Percentiles rank a stretch among this genome's conserved stretches.
Conservation (phyloP, 1,140 invertebrate species). For the Drosophila tropicalis region DNA sequence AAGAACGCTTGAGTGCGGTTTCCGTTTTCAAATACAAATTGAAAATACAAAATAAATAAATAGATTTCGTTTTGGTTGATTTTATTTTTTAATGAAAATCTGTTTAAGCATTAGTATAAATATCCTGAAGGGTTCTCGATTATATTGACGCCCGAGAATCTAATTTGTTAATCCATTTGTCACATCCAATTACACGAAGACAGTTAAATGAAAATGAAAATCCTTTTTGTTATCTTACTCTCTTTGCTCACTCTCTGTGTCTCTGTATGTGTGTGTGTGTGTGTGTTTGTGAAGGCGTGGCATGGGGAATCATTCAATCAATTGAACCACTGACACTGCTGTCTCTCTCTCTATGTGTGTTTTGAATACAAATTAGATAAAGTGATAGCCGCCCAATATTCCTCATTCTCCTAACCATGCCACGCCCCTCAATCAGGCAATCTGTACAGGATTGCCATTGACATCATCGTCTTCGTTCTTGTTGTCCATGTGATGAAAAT, state of each 20-base stretch:
- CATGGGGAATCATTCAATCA: constrained; percentile 68
- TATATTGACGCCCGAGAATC: constrained; percentile 1
- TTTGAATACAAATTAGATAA: constrained; percentile 79
- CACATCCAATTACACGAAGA: constrained; percentile 66
- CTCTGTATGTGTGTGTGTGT: not conserved
- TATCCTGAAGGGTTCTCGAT: not conserved
- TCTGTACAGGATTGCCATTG: constrained; percentile 23
- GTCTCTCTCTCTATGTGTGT: constrained; percentile 36
- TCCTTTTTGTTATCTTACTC: constrained; percentile 5
- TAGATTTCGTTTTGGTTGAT: not conserved
- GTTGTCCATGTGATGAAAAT: constrained; percentile 49
- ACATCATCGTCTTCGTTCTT: constrained; percentile 24
- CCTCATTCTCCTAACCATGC: not conserved
- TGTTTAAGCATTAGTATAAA: constrained; percentile 2
- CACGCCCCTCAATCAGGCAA: constrained; percentile 13
- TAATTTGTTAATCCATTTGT: constrained; percentile 51
- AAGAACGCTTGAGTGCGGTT: constrained; percentile 42
- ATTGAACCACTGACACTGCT: constrained; percentile 64
- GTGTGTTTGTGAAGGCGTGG: constrained; percentile 2
- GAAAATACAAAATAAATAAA: not conserved
- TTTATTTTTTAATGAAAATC: constrained; percentile 5
- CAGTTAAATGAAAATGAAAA: constrained; percentile 47
- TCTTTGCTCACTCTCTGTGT: constrained; percentile 35
- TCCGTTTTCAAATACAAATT: constrained; percentile 34
- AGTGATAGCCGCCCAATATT: constrained; percentile 54